These are phyloP conservation scores for Gymnogyps californianus DNA, from an alignment of 2,113 vertebrate species.

Conservation along the genomic window DNA sequence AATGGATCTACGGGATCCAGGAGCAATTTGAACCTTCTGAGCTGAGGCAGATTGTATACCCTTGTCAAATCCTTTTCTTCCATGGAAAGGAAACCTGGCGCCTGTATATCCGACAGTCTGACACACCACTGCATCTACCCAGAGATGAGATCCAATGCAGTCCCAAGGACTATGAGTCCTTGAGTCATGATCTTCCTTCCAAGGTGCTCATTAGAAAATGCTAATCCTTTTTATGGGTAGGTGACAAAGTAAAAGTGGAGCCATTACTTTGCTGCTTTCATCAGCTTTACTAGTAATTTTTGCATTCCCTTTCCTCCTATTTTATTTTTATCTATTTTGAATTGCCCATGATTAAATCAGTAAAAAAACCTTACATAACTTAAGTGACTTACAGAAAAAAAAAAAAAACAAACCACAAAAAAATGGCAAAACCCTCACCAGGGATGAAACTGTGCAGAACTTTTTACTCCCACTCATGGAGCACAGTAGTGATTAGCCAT, in stretches of 20 bases:
- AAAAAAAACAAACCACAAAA: background rate
- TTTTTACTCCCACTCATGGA: background rate
- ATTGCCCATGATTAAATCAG: background rate
- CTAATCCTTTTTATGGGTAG: background rate
- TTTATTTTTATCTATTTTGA: background rate
- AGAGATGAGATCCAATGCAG: background rate
- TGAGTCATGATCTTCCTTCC: background rate
- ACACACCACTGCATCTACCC: too few relatives aligned
- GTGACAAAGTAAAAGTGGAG: background rate
- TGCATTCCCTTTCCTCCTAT: background rate
- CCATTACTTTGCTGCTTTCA: background rate
- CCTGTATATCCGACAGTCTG: background rate
- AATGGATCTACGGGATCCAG: background rate
- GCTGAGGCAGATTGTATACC: background rate
- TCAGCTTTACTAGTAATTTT: background rate
- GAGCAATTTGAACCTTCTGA: background rate
- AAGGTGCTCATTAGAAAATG: background rate
- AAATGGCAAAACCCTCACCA: fast-evolving
- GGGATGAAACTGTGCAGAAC: background rate
- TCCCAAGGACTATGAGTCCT: background rate
- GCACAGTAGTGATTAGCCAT: background rate
- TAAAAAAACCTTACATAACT: background rate
- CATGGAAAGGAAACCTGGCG: background rate
- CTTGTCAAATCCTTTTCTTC: background rate
- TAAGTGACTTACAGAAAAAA: background rate